These are phyloP conservation scores for Polydrusus pterygomalis DNA, from an alignment of 2,888 invertebrate species.

Conservation along the genomic window DNA sequence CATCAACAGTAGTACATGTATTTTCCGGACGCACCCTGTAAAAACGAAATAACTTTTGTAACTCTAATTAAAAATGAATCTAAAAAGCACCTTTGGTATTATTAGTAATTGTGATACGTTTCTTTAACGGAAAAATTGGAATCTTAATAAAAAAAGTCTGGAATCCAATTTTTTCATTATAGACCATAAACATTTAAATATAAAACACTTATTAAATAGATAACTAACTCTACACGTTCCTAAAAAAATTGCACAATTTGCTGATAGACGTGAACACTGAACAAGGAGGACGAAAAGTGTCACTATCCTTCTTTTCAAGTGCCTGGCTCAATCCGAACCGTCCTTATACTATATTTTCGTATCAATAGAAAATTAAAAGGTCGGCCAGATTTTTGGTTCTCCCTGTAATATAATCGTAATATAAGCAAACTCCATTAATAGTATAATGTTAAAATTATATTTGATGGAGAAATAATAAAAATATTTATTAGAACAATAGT, in stretches of 20 bases:
- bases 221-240: background rate
- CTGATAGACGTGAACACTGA: background rate
- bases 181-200: conserved; percentile 1
- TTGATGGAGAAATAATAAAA: conserved; percentile 20
- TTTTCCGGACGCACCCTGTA: too few relatives aligned
- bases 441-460: background rate
- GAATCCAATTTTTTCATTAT: conserved; percentile 1
- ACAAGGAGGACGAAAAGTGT: background rate
- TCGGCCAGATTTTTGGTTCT: background rate
- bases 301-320: background rate
- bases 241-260: conserved; percentile 27
- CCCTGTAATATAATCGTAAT: background rate
- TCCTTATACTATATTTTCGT: too few relatives aligned
- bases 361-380: background rate
- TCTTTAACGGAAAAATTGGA: conserved; percentile 17
- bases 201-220: conserved; percentile 14
- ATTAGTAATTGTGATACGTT: background rate
- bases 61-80: conserved; percentile 22
- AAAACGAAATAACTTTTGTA: background rate
- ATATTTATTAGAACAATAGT: conserved; percentile 13
- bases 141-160: background rate
- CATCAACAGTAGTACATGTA: too few relatives aligned
- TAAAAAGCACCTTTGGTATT: conserved; percentile 52
- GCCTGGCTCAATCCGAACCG: too few relatives aligned
- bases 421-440: background rate